Evolutionary conservation across 2,113 vertebrate species (phyloP).

Genomic region (Pelecanoides urinatrix): DNA sequence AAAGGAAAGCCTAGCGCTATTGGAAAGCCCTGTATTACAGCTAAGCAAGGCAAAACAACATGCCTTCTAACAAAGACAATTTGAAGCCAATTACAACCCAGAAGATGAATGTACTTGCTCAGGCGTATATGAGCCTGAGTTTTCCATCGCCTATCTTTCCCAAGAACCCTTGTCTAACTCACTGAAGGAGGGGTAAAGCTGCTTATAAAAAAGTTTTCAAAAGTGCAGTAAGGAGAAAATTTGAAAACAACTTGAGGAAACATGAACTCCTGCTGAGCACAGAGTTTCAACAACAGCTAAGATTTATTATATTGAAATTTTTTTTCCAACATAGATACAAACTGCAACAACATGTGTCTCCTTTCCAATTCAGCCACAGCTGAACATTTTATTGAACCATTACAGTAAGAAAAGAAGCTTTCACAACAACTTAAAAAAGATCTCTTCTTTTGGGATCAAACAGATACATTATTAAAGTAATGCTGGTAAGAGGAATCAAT

Average conservation of each 20-base stretch:
- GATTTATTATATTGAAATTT: background rate
- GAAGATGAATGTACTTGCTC: background rate
- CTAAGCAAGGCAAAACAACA: background rate
- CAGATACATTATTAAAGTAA: background rate
- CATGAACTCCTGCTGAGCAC: background rate
- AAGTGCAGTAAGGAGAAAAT: background rate
- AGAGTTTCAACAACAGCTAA: constrained; percentile 6
- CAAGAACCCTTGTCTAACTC: background rate
- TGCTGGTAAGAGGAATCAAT: background rate
- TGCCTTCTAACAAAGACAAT: background rate
- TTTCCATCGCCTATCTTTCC: background rate
- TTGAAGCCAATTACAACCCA: background rate
- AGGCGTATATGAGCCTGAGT: background rate
- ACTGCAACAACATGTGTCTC: background rate
- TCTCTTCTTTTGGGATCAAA: background rate
- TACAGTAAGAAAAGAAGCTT: background rate
- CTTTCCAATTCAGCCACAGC: constrained; percentile 1
- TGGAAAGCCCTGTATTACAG: background rate
- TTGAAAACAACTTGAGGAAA: constrained; percentile 17
- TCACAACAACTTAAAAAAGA: background rate
- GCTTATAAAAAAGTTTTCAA: background rate
- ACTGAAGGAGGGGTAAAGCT: background rate
- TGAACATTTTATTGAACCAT: background rate
- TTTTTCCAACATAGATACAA: constrained; percentile 2
- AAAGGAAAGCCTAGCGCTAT: background rate